These are phyloP conservation scores for Danionella cerebrum DNA, from an alignment of 2,113 vertebrate species.

Conservation along the genomic window DNA sequence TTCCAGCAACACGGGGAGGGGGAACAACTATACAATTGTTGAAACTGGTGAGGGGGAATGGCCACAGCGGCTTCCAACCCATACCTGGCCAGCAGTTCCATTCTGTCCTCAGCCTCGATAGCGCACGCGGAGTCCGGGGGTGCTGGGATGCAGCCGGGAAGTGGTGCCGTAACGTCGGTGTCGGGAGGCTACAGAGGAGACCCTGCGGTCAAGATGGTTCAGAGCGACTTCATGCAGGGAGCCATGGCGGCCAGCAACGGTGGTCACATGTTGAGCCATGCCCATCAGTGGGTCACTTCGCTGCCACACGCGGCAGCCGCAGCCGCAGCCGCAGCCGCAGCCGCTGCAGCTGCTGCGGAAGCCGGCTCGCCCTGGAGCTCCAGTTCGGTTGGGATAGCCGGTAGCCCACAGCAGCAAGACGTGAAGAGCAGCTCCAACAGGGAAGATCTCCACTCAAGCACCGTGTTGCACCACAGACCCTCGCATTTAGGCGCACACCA, in stretches of 20 bases:
- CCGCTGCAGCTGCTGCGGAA: slow-evolving; percentile 76
- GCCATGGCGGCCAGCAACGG: slow-evolving; percentile 88
- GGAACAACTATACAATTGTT: slow-evolving; percentile 40
- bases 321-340: slow-evolving; percentile 79
- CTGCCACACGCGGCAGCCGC: slow-evolving; percentile 85
- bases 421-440: slow-evolving; percentile 75
- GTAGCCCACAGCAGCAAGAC: slow-evolving; percentile 75
- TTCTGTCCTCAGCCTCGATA: slow-evolving; percentile 76
- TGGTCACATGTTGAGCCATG: slow-evolving; percentile 89
- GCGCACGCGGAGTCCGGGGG: slow-evolving; percentile 79
- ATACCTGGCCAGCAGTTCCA: slow-evolving; percentile 81
- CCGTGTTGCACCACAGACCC: slow-evolving; percentile 80
- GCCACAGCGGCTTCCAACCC: slow-evolving; percentile 87
- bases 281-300: slow-evolving; percentile 92
- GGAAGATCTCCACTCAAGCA: slow-evolving; percentile 79
- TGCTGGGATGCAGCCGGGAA: slow-evolving; percentile 78
- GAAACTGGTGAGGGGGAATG: slow-evolving; percentile 70
- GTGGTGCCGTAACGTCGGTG: slow-evolving; percentile 73
- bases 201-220: slow-evolving; percentile 83
- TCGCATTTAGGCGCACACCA: slow-evolving; percentile 78
- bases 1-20: slow-evolving; percentile 40
- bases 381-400: slow-evolving; percentile 72
- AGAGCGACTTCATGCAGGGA: slow-evolving; percentile 92
- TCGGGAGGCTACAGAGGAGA: slow-evolving; percentile 83
- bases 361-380: slow-evolving; percentile 79